Base-by-base conservation (phyloP, 2,113 vertebrate species). In the Oplegnathus fasciatus region DNA sequence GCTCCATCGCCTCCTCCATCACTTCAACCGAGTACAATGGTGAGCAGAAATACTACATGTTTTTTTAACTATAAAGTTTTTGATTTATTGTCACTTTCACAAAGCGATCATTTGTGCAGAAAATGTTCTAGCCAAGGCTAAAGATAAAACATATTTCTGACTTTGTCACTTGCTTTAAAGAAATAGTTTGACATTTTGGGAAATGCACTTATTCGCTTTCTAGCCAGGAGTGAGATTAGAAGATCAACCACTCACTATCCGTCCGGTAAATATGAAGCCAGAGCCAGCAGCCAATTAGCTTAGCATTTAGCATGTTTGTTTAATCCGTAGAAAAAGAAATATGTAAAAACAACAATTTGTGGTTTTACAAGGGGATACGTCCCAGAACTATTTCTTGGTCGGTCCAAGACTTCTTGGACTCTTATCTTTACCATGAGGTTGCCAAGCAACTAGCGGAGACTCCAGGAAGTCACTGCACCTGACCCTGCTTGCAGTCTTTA, bases 21-120 rank as follows among this genome's bases (percentile, higher is more conserved):
- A 97, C 97, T 40, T 99, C 98, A 0, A 95, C 96, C 0, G 98
- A 99, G 89, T 99, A 99, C 90, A 98, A 95, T 83, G 98, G 98
- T 99, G 88, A 88, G 86, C 6, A 54, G 5, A 76, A 75, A 75
- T 54, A 60, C 34, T 40, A 22, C 10, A 1, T 13, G 48, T 32
- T 67, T 30, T 18, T 68, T 28, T 28, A 67, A 26, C 37, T 3
- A 3, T 48, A 4, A 37, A 37, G 3, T 37, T 37, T 37, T 37
- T 37, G 6, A 37, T 37, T 37, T 37, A 37, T 37, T 37, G 34
- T 34, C 30, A n/a, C 30, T 4, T 11, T 20, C 26, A 60, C 26
- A 52, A 3, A 69, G 37, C 37, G 9, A 10, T 14, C 2, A 14
- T 60, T 24, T 60, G 37, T 28, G 17, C 52, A 46, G 48, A 32